These are phyloP conservation scores for Erebia aethiops DNA, from an alignment of 2,888 invertebrate genomes.

Conservation along the genomic window DNA sequence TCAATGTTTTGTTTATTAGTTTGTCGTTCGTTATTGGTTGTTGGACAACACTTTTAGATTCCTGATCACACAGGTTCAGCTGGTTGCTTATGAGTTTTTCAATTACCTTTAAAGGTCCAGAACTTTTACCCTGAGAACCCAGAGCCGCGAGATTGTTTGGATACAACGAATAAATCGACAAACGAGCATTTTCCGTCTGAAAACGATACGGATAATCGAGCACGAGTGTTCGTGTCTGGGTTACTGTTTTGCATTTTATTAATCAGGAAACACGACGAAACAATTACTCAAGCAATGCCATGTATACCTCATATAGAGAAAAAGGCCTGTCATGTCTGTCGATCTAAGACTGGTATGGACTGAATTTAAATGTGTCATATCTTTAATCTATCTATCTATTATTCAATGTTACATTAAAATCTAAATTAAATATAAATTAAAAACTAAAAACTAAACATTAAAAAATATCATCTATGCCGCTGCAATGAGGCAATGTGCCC, in stretches of 20 bases:
- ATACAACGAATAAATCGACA: not conserved
- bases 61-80: too few relatives aligned
- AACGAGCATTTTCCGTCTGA: not conserved
- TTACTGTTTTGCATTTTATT: not conserved
- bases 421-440: too few relatives aligned
- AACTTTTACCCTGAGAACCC: not conserved
- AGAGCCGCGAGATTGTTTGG: not conserved
- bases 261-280: conserved; percentile 4
- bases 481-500: too few relatives aligned
- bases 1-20: too few relatives aligned
- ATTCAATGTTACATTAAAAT: too few relatives aligned
- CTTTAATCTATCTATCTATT: not conserved
- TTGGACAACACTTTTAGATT: too few relatives aligned
- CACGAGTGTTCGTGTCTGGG: conserved; percentile 7
- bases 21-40: too few relatives aligned
- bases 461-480: too few relatives aligned
- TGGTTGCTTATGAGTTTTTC: not conserved
- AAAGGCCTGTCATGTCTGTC: not conserved
- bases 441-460: too few relatives aligned
- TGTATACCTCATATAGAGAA: not conserved
- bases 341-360: not conserved
- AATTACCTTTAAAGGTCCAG: not conserved
- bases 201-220: not conserved
- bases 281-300: not conserved
- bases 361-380: not conserved